These are phyloP conservation scores for Poliocrania exsul DNA, from an alignment of 2,797 vertebrate species.

Conservation along the genomic window DNA sequence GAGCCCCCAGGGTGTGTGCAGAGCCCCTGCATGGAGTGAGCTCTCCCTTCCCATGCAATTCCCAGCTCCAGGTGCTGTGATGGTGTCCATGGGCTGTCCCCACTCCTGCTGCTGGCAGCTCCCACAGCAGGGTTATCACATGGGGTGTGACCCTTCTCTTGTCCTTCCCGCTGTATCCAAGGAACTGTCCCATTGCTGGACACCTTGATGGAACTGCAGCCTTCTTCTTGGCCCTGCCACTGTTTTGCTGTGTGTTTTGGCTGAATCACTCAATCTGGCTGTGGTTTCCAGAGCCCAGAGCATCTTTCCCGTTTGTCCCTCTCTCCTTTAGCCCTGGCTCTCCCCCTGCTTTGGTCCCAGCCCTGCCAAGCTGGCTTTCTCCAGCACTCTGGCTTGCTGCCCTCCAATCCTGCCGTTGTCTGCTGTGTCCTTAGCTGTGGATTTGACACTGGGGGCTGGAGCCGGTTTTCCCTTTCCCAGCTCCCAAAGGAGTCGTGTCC, in stretches of 20 bases:
- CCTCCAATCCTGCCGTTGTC: background rate
- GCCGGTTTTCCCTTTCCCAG: background rate
- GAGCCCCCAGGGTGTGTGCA: background rate
- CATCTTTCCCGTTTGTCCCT: background rate
- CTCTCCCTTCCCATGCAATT: fast-evolving
- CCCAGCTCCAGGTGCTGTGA: fast-evolving
- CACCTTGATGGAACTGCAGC: background rate
- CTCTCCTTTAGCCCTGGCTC: constrained; percentile 3
- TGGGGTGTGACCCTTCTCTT: background rate
- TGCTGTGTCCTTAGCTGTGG: background rate
- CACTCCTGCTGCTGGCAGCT: background rate
- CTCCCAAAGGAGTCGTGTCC: background rate
- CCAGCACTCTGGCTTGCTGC: background rate
- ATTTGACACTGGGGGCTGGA: background rate
- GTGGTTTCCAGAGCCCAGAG: background rate
- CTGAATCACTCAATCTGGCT: background rate
- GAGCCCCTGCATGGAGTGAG: background rate
- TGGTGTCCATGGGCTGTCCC: background rate
- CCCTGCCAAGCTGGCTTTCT: constrained; percentile 16
- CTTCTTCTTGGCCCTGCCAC: background rate
- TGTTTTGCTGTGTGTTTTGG: background rate
- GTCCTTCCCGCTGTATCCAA: background rate
- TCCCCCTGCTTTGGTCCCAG: background rate
- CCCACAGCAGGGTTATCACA: fast-evolving
- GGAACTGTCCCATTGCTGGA: background rate